Evolutionary conservation across 37 sponge, comb jelly and placozoan species (phyloP).

Genomic region (Geodia barretti): DNA sequence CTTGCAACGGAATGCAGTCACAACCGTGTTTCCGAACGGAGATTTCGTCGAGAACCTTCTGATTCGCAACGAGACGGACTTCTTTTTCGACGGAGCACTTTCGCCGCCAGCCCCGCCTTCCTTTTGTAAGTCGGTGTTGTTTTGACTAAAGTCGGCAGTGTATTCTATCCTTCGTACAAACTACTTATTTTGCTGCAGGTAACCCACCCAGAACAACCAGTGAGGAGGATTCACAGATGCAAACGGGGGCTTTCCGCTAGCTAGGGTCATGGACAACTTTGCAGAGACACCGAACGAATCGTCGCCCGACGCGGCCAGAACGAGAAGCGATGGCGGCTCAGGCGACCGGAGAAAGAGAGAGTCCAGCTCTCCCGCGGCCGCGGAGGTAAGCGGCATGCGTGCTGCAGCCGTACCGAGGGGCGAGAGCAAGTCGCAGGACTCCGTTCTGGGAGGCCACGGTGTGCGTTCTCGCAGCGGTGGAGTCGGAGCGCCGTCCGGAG

Average conservation of each 20-base stretch:
- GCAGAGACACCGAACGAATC: no score
- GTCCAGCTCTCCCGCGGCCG: not conserved
- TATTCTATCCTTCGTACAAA: no score
- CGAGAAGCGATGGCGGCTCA: not conserved
- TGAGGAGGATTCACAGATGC: no score
- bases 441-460: not conserved
- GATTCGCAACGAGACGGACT: no score
- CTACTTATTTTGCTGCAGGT: no score
- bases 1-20: not conserved
- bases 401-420: not conserved
- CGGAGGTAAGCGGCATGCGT: not conserved
- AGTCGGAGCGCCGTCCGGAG: not conserved
- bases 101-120: not conserved
- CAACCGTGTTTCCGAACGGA: not conserved
- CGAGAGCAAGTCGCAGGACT: slow-evolving; percentile 6
- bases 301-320: no score
- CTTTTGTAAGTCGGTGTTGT: not conserved
- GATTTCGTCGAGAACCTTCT: no score
- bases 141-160: no score
- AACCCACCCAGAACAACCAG: no score
- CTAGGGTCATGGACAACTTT: no score
- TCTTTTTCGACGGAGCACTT: no score
- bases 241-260: no score
- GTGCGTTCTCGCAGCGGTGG: not conserved
- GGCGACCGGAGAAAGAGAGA: not conserved